Base-by-base conservation (phyloP, 2,113 vertebrate genomes). In the Coptodon bakossiorum region DNA sequence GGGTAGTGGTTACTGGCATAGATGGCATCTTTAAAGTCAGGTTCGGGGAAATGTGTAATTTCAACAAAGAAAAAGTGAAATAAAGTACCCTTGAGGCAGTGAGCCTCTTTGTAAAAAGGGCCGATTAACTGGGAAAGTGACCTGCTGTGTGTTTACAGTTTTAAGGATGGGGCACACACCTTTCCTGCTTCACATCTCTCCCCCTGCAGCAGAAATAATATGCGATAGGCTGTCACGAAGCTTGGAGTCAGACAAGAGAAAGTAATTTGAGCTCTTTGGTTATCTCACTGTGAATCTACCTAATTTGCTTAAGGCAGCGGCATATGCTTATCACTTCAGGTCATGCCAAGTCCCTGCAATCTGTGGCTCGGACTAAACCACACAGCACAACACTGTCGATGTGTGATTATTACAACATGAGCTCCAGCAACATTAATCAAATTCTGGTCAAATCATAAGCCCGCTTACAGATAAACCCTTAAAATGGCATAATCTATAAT, bases 281-380 rank as follows among this genome's bases (percentile, higher is more conserved):
- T 79, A 73, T 93, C 83, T 89, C 81, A 45, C 24, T 61, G 85
- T 82, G 73, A 86, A 90, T 91, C 82, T 63, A 92, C 59, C 84
- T 88, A 90, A 93, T 95, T 91, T 93, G 91, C 87, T 90, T 82
- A 88, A 38, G 57, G 86, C 88, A 38, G 89, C 17, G 82, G 66
- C 93, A 92, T 91, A 90, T 87, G 94, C 31, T 89, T 81, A 93
- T 90, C 90, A 91, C 87, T 87, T 80, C 86, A 52, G 87, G 88
- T 93, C 91, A 80, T 68, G 86, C 40, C 59, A 93, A 92, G 9
- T 92, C 90, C 88, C 88, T 89, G 84, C 92, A 92, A 93, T 94
- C 84, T 93, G 94, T 89, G 91, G 82, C 87, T 85, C 61, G 36
- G 83, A 84, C 90, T 90, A 12, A 31, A 81, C 84, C 80, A 57